Evolutionary conservation across 1,140 invertebrate species (phyloP).

Genomic region (Bombus turneri): DNA sequence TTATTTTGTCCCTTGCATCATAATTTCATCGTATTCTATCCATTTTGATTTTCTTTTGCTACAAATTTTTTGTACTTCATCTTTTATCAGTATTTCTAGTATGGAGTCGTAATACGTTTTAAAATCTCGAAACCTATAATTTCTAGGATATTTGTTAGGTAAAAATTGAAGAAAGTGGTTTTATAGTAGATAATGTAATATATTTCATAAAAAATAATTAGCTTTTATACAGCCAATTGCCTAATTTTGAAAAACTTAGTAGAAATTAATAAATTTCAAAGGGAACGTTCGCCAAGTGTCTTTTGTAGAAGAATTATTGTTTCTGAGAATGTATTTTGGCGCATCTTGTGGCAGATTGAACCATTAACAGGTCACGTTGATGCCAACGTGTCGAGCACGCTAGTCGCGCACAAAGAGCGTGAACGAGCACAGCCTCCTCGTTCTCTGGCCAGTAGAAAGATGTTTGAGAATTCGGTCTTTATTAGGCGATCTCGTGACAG

Average conservation of each 20-base stretch:
- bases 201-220: no score
- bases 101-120: no score
- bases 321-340: slow-evolving; percentile 8
- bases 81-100: no score
- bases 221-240: no score
- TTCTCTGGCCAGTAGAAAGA: slow-evolving; percentile 15
- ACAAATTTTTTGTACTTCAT: no score
- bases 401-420: slow-evolving; percentile 1
- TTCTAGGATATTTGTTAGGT: not conserved
- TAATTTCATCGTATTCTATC: no score
- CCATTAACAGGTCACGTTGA: slow-evolving; percentile 40
- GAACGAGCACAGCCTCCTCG: slow-evolving; percentile 4
- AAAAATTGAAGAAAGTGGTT: not conserved
- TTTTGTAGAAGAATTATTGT: not conserved
- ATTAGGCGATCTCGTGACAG: slow-evolving; percentile 33
- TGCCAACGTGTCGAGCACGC: slow-evolving; percentile 21
- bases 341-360: slow-evolving; percentile 31
- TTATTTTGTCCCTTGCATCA: no score
- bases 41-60: no score
- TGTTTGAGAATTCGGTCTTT: slow-evolving; percentile 18
- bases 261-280: not conserved
- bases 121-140: no score
- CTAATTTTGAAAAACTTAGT: no score
- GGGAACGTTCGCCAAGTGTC: not conserved
- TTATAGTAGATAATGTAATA: no score